Conservation (phyloP, 2,113 vertebrate genomes). For the Platichthys flesus region DNA sequence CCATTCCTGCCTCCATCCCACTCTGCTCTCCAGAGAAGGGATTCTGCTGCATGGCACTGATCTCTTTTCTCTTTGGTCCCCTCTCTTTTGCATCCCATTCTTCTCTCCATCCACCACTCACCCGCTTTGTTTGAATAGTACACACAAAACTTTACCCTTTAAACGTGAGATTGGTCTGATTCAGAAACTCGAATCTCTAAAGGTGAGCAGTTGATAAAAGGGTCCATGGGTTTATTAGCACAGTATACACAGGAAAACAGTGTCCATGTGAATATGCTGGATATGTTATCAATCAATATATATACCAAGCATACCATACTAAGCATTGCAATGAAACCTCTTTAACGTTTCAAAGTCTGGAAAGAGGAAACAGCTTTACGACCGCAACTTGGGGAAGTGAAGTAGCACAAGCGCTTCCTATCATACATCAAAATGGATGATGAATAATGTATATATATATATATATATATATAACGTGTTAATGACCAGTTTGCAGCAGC, state of each 20-base stretch:
- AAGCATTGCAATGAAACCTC: background rate
- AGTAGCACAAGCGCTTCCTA: background rate
- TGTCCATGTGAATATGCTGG: background rate
- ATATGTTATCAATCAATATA: background rate
- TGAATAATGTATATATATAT: background rate
- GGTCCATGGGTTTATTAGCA: background rate
- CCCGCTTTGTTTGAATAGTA: background rate
- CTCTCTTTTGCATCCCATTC: slow-evolving; percentile 11
- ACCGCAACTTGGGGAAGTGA: background rate
- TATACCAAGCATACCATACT: background rate
- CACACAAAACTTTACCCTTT: background rate
- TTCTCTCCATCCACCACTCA: background rate
- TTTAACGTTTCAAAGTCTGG: background rate
- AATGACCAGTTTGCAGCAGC: background rate
- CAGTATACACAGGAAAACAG: background rate
- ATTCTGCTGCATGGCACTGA: slow-evolving; percentile 52
- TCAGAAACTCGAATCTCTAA: background rate
- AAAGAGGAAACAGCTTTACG: background rate
- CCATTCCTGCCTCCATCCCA: slow-evolving; percentile 58
- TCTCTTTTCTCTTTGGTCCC: slow-evolving; percentile 24
- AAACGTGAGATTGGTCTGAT: background rate
- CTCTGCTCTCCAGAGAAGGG: slow-evolving; percentile 62
- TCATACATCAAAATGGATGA: background rate
- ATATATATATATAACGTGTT: background rate
- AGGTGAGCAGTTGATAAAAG: background rate